These are phyloP conservation scores for Luffia ferchaultella DNA, from an alignment of 2,888 invertebrate species.

Conservation along the genomic window DNA sequence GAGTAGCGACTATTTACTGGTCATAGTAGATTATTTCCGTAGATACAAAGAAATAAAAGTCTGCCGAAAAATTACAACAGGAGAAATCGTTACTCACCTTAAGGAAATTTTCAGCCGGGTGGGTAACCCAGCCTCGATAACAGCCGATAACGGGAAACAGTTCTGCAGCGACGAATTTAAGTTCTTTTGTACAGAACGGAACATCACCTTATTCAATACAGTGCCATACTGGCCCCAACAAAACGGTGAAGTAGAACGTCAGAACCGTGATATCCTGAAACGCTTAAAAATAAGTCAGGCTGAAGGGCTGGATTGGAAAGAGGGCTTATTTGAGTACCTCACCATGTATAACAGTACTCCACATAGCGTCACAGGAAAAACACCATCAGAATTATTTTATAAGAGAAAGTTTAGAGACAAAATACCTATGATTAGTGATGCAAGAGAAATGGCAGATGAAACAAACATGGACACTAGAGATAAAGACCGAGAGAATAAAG, in stretches of 20 bases:
- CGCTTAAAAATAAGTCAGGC: too few relatives aligned
- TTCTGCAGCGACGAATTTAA: constrained; percentile 12
- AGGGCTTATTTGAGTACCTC: constrained; percentile 1
- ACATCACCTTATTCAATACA: constrained; percentile 9
- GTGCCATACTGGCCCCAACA: constrained; percentile 20
- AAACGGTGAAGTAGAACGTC: too few relatives aligned
- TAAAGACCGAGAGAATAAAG: constrained; percentile 11
- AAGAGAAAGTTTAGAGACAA: constrained; percentile 6
- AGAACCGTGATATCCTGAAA: too few relatives aligned
- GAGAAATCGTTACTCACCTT: neutral
- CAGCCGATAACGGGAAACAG: constrained; percentile 14
- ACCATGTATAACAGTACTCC: constrained; percentile 6
- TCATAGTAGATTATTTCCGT: constrained; percentile 23
- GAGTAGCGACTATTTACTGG: constrained; percentile 17
- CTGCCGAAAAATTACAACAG: neutral
- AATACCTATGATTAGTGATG: constrained; percentile 1
- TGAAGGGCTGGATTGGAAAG: constrained; percentile 11
- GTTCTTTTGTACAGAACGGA: constrained; percentile 6
- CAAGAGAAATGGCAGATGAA: constrained; percentile 4
- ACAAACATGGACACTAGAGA: constrained; percentile 12
- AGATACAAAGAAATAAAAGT: too few relatives aligned
- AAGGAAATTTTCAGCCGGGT: constrained; percentile 2
- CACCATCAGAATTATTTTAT: constrained; percentile 7
- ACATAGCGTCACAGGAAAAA: constrained; percentile 3
- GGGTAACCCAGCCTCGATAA: constrained; percentile 9